Conservation (phyloP, 2,797 vertebrate species). For the Natrix natrix region DNA sequence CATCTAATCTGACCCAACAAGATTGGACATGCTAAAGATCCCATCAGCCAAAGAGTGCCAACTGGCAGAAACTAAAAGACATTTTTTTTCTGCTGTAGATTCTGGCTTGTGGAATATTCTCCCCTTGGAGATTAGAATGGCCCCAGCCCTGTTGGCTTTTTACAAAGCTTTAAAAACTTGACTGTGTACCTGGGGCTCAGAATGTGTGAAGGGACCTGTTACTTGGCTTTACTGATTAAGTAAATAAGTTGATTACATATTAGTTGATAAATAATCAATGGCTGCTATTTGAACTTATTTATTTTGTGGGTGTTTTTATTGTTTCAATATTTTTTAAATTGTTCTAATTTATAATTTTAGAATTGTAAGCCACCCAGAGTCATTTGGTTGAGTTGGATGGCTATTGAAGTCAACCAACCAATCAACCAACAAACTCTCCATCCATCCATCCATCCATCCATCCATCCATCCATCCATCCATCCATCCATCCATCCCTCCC, state of each 20-base stretch:
- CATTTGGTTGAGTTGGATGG: background rate
- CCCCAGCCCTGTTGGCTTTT: background rate
- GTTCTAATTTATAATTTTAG: background rate
- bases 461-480: too few relatives aligned
- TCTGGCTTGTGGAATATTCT: background rate
- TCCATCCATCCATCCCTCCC: too few relatives aligned
- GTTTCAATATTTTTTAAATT: background rate
- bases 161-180: background rate
- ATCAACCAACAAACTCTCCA: background rate
- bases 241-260: background rate
- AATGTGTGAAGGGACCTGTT: background rate
- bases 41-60: too few relatives aligned
- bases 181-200: background rate
- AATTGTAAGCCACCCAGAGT: background rate
- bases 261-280: background rate
- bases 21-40: too few relatives aligned
- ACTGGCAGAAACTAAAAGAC: too few relatives aligned
- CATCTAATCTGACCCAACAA: too few relatives aligned
- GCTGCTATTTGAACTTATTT: background rate
- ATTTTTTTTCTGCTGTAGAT: background rate
- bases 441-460: too few relatives aligned
- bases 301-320: background rate
- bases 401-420: background rate
- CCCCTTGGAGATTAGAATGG: background rate
- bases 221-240: background rate